A percentile compares a stretch with the other conserved stretches of the same genome.
Conservation (phyloP, 2,888 invertebrate genomes). For the Caenorhabditis uteleia region DNA sequence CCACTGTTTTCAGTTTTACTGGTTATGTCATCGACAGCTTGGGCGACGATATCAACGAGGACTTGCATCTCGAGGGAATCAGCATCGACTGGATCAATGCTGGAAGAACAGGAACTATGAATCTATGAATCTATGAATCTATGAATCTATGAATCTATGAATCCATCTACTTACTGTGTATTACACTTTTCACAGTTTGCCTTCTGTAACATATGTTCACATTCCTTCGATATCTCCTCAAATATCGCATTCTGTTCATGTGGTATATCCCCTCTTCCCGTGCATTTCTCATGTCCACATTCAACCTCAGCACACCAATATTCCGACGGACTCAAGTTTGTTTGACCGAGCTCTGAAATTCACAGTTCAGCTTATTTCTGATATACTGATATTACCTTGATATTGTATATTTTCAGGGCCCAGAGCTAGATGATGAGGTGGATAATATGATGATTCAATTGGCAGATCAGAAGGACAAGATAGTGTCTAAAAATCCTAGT, state of each 20-base stretch:
- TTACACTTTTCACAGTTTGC: slow-evolving; percentile 41
- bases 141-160: no score
- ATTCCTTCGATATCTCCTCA: slow-evolving; percentile 45
- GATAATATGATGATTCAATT: slow-evolving; percentile 22
- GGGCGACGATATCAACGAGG: slow-evolving; percentile 41
- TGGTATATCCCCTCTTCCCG: slow-evolving; percentile 16
- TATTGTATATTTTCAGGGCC: no score
- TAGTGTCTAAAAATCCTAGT: slow-evolving; percentile 11
- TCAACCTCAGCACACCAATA: slow-evolving; percentile 20
- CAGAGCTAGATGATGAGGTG: not conserved
- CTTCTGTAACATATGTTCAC: slow-evolving; percentile 40
- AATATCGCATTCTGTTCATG: slow-evolving; percentile 31
- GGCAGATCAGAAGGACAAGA: slow-evolving; percentile 34
- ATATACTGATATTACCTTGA: no score
- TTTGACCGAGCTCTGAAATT: no score
- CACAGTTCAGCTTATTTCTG: no score
- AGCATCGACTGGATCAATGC: no score
- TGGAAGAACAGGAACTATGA: no score
- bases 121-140: no score
- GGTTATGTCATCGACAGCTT: slow-evolving; percentile 34
- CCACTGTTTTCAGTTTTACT: slow-evolving; percentile 7
- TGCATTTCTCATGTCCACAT: slow-evolving; percentile 20
- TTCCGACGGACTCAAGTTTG: not conserved
- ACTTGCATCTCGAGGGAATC: not conserved
- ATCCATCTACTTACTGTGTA: slow-evolving; percentile 26